Base-by-base conservation (phyloP, 2,797 vertebrate species). In the Vireo griseus region DNA sequence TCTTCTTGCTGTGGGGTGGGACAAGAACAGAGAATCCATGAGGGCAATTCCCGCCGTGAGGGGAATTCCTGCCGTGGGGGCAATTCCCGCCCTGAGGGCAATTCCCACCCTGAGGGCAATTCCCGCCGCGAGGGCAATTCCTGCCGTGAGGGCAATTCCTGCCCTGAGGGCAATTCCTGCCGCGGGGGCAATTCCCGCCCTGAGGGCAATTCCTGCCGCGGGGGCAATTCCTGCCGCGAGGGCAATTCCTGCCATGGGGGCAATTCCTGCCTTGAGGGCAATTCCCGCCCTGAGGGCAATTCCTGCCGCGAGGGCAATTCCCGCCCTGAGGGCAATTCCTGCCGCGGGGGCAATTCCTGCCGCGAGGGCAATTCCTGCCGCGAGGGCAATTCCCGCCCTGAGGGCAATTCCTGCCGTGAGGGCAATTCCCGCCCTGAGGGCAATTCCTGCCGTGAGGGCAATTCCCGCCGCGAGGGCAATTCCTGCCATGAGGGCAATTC, bases 1-100 rank as follows among this genome's bases (percentile, higher is more conserved):
- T 66, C 67, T 98, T 98, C 97, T 98, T 99, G 96, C 99, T 99
- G 97, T 0, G 9, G 77, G 42, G 35, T 0, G 19, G 89, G 25
- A 93, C 13, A 31, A 39, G 52, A 0, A 4, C 10, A 29, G 68
- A 13, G 42, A 13, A 26, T 3, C 16, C 18, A 0, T 52, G 39
- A 72, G 62, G 40, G 11, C 8, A 35, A 35, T 35, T 35, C 35
- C 35, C 10, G 35, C 35, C 35, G 10, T 35, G 35, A 35, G 35
- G 35, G 35, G 8, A 35, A 35, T 35, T 35, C 35, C 35, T 35
- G n/a, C n/a, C n/a, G n/a, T n/a, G n/a, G n/a, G 62, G 40, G 11
- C 8, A 35, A 35, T 35, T 35, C 35, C 35, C 10, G 35, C 35
- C 35, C 8, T 35, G 35, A 35, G 35, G 35, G 35, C 35, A 35